Evolutionary conservation across 2,888 invertebrate species (phyloP).

Genomic region (Epinotia ramella): DNA sequence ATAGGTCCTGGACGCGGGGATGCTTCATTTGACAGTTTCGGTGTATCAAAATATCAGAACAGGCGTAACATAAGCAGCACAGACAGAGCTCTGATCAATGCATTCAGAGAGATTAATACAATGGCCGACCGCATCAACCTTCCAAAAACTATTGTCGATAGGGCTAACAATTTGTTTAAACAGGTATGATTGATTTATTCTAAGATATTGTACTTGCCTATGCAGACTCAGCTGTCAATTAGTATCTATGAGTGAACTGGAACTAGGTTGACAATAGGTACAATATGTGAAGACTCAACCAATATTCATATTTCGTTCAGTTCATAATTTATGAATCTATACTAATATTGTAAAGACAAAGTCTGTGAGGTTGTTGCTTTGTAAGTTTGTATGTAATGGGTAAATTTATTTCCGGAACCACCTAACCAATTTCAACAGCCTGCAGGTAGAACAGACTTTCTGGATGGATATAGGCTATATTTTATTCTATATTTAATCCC

Average conservation of each 20-base stretch:
- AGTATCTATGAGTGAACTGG: neutral
- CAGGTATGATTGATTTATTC: slow-evolving; percentile 86
- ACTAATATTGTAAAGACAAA: too few relatives aligned
- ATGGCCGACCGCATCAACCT: slow-evolving; percentile 99
- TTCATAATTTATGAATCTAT: too few relatives aligned
- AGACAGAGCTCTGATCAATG: slow-evolving; percentile 97
- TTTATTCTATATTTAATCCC: too few relatives aligned
- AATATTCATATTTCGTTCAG: too few relatives aligned
- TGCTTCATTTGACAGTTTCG: slow-evolving; percentile 95
- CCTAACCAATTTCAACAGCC: too few relatives aligned
- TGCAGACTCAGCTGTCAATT: neutral
- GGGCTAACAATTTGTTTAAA: slow-evolving; percentile 98
- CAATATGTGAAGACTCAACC: neutral
- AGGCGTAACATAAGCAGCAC: slow-evolving; percentile 94
- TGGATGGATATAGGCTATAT: too few relatives aligned
- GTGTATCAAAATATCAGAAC: slow-evolving; percentile 91
- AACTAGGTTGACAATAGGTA: neutral
- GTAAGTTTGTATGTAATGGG: too few relatives aligned
- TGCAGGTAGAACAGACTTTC: too few relatives aligned
- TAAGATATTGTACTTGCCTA: neutral
- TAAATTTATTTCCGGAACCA: too few relatives aligned
- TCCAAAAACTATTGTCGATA: slow-evolving; percentile 97
- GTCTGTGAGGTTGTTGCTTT: too few relatives aligned
- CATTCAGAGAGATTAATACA: slow-evolving; percentile 97
- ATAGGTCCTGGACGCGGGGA: slow-evolving; percentile 92